phyloP scores from a whole-genome alignment of 2,113 vertebrate species.

The Seriola aureovittata region DNA sequence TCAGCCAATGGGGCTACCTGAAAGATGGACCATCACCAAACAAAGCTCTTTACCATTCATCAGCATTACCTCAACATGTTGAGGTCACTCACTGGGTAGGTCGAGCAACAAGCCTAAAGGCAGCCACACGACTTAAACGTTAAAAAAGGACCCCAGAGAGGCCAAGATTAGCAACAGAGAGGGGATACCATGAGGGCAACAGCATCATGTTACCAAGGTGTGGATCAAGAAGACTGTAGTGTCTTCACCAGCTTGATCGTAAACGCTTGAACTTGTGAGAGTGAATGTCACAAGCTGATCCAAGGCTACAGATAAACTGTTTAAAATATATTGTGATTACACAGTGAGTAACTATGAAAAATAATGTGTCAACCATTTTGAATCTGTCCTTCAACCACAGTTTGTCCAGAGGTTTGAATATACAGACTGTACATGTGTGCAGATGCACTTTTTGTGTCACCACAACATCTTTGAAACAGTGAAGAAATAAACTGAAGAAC shows the following conservation, averaged over 20 bases:
- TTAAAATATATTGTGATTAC: neutral
- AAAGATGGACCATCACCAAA: neutral
- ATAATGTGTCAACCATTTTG: neutral
- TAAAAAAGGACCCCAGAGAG: slow-evolving; percentile 1
- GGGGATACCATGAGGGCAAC: slow-evolving; percentile 21
- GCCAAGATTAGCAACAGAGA: slow-evolving; percentile 63
- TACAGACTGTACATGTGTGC: neutral
- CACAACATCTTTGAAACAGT: neutral
- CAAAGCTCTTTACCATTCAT: neutral
- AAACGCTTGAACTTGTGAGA: neutral
- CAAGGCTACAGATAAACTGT: neutral
- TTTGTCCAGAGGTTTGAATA: neutral
- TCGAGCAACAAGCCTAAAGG: neutral
- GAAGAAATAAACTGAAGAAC: neutral
- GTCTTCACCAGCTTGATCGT: slow-evolving; percentile 1
- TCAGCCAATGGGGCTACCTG: slow-evolving; percentile 2
- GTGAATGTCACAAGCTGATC: neutral
- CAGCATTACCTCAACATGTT: slow-evolving; percentile 10
- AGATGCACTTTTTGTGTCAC: neutral
- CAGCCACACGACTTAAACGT: slow-evolving; percentile 1
- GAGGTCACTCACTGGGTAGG: slow-evolving; percentile 1
- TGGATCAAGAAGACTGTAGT: slow-evolving; percentile 26
- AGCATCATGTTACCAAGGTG: slow-evolving; percentile 62
- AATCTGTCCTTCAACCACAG: neutral
- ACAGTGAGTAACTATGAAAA: neutral